These are phyloP conservation scores for Drymodes brunneopygia DNA, from an alignment of 2,113 vertebrate species.

Conservation along the genomic window DNA sequence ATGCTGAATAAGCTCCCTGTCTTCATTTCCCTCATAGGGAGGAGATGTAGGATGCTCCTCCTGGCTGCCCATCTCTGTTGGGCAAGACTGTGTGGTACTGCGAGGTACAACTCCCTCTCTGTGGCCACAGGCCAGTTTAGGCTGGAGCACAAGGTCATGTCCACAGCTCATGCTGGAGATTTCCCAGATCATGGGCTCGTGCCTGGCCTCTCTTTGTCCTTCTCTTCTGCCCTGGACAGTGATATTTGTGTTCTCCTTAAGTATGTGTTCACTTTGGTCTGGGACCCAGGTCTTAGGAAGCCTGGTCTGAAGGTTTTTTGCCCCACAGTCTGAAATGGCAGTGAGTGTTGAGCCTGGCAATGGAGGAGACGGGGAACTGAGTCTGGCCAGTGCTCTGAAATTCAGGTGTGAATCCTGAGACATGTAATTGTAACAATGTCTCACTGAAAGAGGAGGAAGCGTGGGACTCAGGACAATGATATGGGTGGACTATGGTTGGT, in stretches of 20 bases:
- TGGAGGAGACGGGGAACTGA: neutral
- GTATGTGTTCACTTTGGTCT: neutral
- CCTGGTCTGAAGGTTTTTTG: neutral
- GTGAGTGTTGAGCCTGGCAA: neutral
- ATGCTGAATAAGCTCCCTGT: neutral
- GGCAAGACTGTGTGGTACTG: neutral
- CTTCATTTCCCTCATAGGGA: neutral
- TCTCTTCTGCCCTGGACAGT: neutral
- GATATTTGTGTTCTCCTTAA: neutral
- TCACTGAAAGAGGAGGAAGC: neutral
- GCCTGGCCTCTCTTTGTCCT: neutral
- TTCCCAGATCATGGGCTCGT: neutral
- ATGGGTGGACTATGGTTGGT: rapidly evolving
- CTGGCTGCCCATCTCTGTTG: neutral
- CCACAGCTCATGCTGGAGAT: rapidly evolving
- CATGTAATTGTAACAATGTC: neutral
- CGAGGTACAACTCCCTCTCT: rapidly evolving
- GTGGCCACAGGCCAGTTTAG: neutral
- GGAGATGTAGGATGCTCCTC: neutral
- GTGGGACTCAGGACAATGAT: rapidly evolving
- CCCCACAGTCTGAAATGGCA: rapidly evolving
- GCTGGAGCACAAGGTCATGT: neutral
- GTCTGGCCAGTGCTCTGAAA: neutral
- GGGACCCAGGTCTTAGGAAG: neutral
- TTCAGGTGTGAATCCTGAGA: neutral